These are phyloP conservation scores for Imbricaverruca yamaguchii DNA, from an alignment of 2,888 invertebrate species.

Conservation along the genomic window DNA sequence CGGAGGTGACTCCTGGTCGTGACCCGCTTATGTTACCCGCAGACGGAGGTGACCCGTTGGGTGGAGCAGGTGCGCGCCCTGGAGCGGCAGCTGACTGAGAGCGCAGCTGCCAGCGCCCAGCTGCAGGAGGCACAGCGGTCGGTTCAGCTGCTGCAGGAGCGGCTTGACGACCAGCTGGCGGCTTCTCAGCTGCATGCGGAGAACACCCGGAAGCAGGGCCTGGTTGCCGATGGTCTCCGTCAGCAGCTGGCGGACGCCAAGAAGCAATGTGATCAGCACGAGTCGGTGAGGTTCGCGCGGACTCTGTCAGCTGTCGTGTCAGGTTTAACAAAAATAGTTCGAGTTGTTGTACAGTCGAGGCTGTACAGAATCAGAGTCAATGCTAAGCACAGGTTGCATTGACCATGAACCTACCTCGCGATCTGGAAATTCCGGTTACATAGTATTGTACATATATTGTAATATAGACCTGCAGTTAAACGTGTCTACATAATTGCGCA, in stretches of 20 bases:
- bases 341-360: neutral
- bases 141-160: constrained; percentile 15
- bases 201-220: constrained; percentile 39
- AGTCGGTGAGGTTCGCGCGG: neutral
- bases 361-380: neutral
- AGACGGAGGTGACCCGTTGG: constrained; percentile 23
- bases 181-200: constrained; percentile 40
- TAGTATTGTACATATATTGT: too few species aligned
- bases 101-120: constrained; percentile 14
- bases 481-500: too few species aligned
- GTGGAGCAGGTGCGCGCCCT: constrained; percentile 21
- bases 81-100: constrained; percentile 11
- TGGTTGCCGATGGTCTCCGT: constrained; percentile 35
- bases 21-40: neutral
- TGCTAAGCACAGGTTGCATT: too few species aligned
- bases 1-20: too few species aligned
- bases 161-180: constrained; percentile 36
- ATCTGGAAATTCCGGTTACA: too few species aligned
- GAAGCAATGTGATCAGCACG: neutral
- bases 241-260: constrained; percentile 25
- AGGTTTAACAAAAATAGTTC: too few species aligned
- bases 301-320: too few species aligned
- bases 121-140: neutral
- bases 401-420: too few species aligned
- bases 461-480: too few species aligned